Percentiles rank a stretch among this genome's conserved stretches.
Conservation (phyloP, 1,140 invertebrate species). For the Apocrypta bakeri region DNA sequence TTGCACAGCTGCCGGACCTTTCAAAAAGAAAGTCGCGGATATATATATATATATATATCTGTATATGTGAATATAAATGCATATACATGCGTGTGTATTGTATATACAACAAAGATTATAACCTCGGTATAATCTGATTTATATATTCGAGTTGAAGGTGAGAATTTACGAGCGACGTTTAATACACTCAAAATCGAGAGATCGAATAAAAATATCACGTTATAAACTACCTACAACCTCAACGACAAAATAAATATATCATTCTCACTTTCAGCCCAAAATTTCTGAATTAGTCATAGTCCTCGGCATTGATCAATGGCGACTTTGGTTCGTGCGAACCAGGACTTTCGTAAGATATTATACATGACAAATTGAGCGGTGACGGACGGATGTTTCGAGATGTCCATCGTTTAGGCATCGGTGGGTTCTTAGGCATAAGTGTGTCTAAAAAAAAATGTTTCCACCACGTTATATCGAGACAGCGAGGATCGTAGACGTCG, state of each 20-base stretch:
- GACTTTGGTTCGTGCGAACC: not conserved
- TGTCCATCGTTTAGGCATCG: not conserved
- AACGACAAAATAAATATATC: constrained; percentile 13
- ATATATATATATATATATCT: too few species aligned
- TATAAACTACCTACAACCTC: too few species aligned
- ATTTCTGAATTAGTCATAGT: constrained; percentile 1
- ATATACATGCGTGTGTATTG: too few species aligned
- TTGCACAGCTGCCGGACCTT: not conserved
- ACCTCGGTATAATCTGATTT: not conserved
- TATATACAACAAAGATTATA: too few species aligned
- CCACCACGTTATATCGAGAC: not conserved
- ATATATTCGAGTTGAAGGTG: not conserved
- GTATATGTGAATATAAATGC: too few species aligned
- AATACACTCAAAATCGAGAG: too few species aligned
- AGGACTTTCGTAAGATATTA: not conserved
- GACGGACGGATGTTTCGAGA: not conserved
- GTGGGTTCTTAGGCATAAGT: not conserved
- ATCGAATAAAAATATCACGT: not conserved
- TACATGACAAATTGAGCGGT: not conserved
- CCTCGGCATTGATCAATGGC: not conserved
- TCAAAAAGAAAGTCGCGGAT: not conserved
- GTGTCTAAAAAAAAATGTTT: not conserved
- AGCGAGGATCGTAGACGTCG: not conserved
- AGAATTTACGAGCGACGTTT: not conserved
- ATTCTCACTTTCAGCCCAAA: not conserved